Base-by-base conservation (phyloP, 2,888 invertebrate species). In the Eupithecia exiguata region DNA sequence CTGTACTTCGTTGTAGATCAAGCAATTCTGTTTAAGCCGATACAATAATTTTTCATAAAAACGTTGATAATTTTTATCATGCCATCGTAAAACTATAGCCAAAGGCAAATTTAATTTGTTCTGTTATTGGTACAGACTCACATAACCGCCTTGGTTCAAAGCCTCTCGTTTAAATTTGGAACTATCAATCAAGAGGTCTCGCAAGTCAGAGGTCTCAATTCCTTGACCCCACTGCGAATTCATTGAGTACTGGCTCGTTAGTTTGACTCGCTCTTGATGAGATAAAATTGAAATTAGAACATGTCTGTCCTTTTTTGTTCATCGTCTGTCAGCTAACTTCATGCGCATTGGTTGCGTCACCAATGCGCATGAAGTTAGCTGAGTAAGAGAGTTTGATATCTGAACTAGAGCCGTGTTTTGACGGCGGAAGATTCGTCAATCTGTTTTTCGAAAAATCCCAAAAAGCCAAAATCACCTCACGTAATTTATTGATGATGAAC, bases 171-270 rank as follows among this genome's bases (percentile, higher is more conserved):
- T 63, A 53, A 62, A 75, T 70, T 72, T 66, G 40, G 75, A 71
- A 61, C 62, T 67, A 70, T 68, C 74, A 66, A 75, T 68, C 67
- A 25, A 72, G 35, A 72, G 75, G 69, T 72, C 66, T 58, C 14
- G 18, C 18, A 25, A 40, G 49, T 9, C 65, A 65, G 35, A 40
- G 49, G 70, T 49, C 49, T 35, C 58, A 67, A 75, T 68, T 65
- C 70, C 72, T 75, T 75, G 75, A 75, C 75, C 75, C 36, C 63
- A 25, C 36, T 69, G 74, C 69, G 68, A 70, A 75, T 70, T 72
- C 68, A 68, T 75, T 72, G 25, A 14, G 53, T 21, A 53, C 49
- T n/a, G 58, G 58, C 25, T 58, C 25, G 25, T 58, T 58, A 58
- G 58, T 58, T 58, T 25, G 66, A 38, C 36, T 65, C 38, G 65